A percentile compares a stretch with the other conserved stretches of the same genome.
phyloP scores from a whole-genome alignment of 2,113 vertebrate species.

The Caretta caretta region DNA sequence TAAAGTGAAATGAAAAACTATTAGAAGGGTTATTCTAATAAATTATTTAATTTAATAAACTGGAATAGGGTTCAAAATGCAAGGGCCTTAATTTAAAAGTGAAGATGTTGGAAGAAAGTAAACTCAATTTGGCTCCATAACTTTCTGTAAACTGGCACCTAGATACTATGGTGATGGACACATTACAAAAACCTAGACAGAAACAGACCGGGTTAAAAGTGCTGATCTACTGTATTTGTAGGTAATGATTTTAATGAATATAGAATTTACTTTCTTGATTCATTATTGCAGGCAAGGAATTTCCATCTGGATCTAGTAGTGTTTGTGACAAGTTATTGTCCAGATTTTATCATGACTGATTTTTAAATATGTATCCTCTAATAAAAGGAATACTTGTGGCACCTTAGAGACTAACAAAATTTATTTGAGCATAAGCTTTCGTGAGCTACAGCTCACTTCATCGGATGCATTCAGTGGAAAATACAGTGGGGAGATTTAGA shows the following conservation, averaged over 20 bases:
- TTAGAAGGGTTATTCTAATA: not conserved
- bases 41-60: not conserved
- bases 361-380: not conserved
- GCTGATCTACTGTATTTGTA: not conserved
- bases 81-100: accelerated
- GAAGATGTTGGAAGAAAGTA: not conserved
- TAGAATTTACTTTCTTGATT: not conserved
- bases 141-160: not conserved
- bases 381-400: too few relatives aligned
- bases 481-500: too few relatives aligned
- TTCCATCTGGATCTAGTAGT: not conserved
- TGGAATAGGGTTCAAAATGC: not conserved
- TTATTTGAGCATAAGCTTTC: too few relatives aligned
- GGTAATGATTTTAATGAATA: not conserved
- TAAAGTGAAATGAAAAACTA: not conserved
- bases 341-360: not conserved
- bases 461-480: too few relatives aligned
- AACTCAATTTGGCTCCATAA: not conserved
- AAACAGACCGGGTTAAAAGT: not conserved
- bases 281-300: not conserved
- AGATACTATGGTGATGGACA: not conserved
- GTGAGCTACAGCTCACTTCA: too few relatives aligned
- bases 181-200: not conserved
- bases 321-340: not conserved
- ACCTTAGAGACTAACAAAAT: too few relatives aligned